Evolutionary conservation across 1,140 invertebrate species (phyloP).

Genomic region (Diorhabda elongata): DNA sequence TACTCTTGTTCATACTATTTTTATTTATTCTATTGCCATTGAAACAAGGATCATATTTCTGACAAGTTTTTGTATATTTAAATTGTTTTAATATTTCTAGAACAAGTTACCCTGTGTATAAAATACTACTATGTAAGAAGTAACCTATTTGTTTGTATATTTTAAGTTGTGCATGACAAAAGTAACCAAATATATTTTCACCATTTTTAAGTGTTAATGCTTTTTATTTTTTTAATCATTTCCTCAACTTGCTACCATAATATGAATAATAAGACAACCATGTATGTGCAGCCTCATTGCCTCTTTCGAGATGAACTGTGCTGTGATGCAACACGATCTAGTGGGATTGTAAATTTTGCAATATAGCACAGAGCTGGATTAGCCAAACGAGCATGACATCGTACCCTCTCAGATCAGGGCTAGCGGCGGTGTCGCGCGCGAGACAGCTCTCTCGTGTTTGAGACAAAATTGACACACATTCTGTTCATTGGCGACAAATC

Average conservation of each 20-base stretch:
- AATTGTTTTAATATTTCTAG: not conserved
- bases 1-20: not conserved
- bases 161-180: slow-evolving; percentile 25
- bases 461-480: too few species aligned
- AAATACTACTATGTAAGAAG: slow-evolving; percentile 17
- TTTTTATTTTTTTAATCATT: slow-evolving; percentile 5
- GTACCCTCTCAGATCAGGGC: too few species aligned
- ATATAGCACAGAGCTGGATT: too few species aligned
- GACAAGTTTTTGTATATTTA: not conserved
- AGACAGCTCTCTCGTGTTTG: too few species aligned
- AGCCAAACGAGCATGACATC: too few species aligned
- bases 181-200: slow-evolving; percentile 42
- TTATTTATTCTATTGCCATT: not conserved
- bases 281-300: too few species aligned
- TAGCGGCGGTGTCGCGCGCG: too few species aligned
- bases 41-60: not conserved
- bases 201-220: slow-evolving; percentile 42
- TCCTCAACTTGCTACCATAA: not conserved
- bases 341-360: too few species aligned
- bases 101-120: slow-evolving; percentile 11
- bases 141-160: slow-evolving; percentile 25
- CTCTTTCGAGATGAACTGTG: too few species aligned
- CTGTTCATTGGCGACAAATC: too few species aligned
- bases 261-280: not conserved
- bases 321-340: too few species aligned